Conservation (phyloP, 2,113 vertebrate species). For the Pollimyrus isidori region DNA sequence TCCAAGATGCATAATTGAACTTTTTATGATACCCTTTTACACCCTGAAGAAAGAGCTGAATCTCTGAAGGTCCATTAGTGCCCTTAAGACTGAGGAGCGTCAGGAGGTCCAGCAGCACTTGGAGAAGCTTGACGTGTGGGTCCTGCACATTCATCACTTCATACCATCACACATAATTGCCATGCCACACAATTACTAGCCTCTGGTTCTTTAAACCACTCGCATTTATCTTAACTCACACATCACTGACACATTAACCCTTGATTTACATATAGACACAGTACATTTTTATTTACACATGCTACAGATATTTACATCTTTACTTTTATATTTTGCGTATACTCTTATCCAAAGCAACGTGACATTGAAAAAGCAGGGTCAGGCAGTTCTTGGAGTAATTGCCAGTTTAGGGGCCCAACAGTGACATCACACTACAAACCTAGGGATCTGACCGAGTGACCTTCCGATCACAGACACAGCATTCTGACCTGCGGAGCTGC, state of each 20-base stretch:
- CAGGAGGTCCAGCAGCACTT: not conserved
- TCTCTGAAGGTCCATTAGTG: not conserved
- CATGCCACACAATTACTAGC: not conserved
- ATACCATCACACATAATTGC: not conserved
- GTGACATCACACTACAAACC: not conserved
- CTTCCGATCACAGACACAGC: not conserved
- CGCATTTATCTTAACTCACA: not conserved
- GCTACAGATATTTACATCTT: not conserved
- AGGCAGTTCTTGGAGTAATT: not conserved
- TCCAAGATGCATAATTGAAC: slow-evolving; percentile 21
- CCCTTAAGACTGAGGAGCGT: not conserved
- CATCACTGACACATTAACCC: not conserved
- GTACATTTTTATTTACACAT: not conserved
- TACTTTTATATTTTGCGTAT: not conserved
- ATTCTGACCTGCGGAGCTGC: not conserved
- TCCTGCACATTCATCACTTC: not conserved
- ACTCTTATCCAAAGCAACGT: not conserved
- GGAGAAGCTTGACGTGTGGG: not conserved
- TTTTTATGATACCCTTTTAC: slow-evolving; percentile 12
- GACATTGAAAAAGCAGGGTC: not conserved
- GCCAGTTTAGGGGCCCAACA: not conserved
- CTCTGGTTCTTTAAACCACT: not conserved
- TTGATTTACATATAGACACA: not conserved
- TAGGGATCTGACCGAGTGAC: not conserved
- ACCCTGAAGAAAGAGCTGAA: not conserved